Evolutionary conservation across 1,140 invertebrate genomes (phyloP).

Genomic region (Eciton burchellii): DNA sequence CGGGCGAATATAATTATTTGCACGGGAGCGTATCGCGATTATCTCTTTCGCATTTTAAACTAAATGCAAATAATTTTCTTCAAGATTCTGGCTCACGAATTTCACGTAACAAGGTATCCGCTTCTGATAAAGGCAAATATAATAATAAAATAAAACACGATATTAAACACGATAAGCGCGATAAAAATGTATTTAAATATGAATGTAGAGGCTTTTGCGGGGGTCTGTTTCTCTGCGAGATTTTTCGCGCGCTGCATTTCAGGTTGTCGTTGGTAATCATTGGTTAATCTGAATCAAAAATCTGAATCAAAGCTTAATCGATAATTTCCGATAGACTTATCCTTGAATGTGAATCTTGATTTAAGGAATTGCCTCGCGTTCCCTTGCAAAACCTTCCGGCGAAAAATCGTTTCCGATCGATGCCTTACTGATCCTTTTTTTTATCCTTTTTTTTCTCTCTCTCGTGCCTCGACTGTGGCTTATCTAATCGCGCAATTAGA

Average conservation of each 20-base stretch:
- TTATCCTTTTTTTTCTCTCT: not conserved
- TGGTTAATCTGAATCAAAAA: not conserved
- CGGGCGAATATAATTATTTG: not conserved
- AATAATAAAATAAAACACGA: not conserved
- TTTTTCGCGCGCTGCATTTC: not conserved
- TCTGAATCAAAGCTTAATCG: not conserved
- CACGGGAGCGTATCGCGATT: not conserved
- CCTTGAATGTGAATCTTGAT: not conserved
- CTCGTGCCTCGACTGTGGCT: conserved; percentile 3
- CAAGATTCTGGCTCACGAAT: not conserved
- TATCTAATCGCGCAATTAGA: conserved; percentile 72
- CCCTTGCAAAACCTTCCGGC: not conserved
- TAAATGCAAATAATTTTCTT: not conserved
- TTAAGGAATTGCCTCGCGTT: not conserved
- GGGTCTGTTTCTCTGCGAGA: not conserved
- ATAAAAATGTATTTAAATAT: no score
- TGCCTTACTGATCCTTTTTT: not conserved
- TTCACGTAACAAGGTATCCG: not conserved
- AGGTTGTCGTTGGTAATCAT: not conserved
- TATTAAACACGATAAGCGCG: no score
- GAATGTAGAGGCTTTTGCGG: no score
- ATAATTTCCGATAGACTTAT: not conserved
- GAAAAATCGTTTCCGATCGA: not conserved
- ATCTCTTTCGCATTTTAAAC: not conserved
- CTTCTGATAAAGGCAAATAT: not conserved